These are phyloP conservation scores for Pempheris klunzingeri DNA, from an alignment of 2,797 vertebrate genomes.

Conservation along the genomic window DNA sequence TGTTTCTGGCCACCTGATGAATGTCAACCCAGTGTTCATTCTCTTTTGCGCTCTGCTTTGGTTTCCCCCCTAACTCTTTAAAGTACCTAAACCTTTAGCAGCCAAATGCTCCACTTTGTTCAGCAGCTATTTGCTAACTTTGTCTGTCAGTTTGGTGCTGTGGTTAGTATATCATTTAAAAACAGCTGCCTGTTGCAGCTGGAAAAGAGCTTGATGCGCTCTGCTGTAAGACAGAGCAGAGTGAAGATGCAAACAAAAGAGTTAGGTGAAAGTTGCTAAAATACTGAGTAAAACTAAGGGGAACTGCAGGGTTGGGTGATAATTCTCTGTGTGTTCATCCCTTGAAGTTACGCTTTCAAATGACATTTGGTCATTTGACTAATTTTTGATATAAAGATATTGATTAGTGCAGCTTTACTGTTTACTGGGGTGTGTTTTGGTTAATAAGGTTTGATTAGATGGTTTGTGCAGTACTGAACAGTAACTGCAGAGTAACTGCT, in stretches of 20 bases:
- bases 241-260: background rate
- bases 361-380: constrained; percentile 17
- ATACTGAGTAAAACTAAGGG: background rate
- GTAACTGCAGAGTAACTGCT: constrained; percentile 56
- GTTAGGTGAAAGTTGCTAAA: background rate
- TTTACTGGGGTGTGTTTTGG: constrained; percentile 45
- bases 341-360: background rate
- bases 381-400: constrained; percentile 18
- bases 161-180: constrained; percentile 2
- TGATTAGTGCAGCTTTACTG: constrained; percentile 27
- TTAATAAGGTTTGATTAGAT: constrained; percentile 70
- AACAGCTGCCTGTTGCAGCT: background rate
- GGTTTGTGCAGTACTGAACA: constrained; percentile 69
- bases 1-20: background rate
- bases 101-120: background rate
- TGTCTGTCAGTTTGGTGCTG: constrained; percentile 3
- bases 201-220: background rate
- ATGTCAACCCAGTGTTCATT: background rate
- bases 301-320: constrained; percentile 6
- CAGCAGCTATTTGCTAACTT: background rate
- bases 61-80: background rate
- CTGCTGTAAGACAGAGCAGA: background rate
- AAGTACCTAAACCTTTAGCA: background rate
- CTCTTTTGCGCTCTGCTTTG: background rate
- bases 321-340: background rate